Evolutionary conservation across 2,113 vertebrate species (phyloP), one percentile per base, ranked within the genome.

Genomic region (Piprites chloris): DNA sequence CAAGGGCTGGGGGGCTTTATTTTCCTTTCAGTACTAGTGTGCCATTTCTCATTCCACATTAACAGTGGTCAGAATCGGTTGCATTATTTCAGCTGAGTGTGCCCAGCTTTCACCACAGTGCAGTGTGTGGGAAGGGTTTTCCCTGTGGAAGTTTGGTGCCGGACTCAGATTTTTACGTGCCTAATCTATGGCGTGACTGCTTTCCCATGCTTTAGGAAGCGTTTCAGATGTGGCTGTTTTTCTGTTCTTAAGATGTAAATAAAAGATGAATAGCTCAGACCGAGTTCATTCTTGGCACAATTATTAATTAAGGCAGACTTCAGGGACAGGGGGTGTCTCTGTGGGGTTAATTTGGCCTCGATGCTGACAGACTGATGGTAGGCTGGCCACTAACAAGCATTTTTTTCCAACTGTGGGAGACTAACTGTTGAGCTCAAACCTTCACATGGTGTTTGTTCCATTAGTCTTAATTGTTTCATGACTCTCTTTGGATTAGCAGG

Each of bases 21-120:
- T 96, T 96, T 95, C 59, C 56, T 77, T 94, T 91, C 72, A 79
- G 69, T 83, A 17, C 33, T 71, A 66, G 81, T 19, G 49, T 90
- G 59, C 85, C 71, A 66, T 89, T 94, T 97, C 41, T 97, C 78
- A 83, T 93, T 74, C 50, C 79, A 32, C 55, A 50, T 87, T 55
- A 66, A 46, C 52, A 59, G 74, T 50, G 61, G 33, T 93, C 75
- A 77, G 59, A 81, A 88, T 80, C 72, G 72, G 33, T 67, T 85
- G 35, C 3, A 1, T 82, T 83, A 32, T 79, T 94, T 89, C 52
- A 84, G 61, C 75, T 35, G 28, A 63, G 39, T 10, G 22, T 88
- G 63, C 71, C 39, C 42, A 62, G 75, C 62, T 79, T 89, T 95
- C 62, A 65, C 39, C 59, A 77, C 46, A 61, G 35, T 35, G 42